Evolutionary conservation across 1,140 invertebrate species (phyloP).

Genomic region (Brachionus koreanus): DNA sequence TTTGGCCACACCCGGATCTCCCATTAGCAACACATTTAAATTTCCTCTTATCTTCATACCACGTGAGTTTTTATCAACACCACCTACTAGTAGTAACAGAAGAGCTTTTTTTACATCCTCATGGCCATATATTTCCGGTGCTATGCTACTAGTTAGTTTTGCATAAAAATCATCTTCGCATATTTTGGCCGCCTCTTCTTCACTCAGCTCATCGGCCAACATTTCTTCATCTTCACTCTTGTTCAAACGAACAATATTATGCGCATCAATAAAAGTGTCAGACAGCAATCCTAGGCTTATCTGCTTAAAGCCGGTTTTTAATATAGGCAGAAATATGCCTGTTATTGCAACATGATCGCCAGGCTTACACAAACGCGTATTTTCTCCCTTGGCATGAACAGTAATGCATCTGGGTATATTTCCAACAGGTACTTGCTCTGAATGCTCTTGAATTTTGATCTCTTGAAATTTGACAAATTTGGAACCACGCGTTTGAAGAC

Average conservation of each 20-base stretch:
- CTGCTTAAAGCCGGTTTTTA: constrained; percentile 69
- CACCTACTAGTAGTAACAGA: constrained; percentile 85
- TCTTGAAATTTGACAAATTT: constrained; percentile 99
- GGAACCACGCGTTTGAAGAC: constrained; percentile 89
- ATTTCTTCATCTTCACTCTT: constrained; percentile 68
- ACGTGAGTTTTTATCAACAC: constrained; percentile 74
- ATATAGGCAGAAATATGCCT: constrained; percentile 69
- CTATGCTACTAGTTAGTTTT: constrained; percentile 83
- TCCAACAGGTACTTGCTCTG: constrained; percentile 95
- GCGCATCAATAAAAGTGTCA: constrained; percentile 91
- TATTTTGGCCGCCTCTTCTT: constrained; percentile 60
- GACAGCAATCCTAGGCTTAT: constrained; percentile 79
- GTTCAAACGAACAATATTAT: constrained; percentile 66
- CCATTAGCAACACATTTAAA: constrained; percentile 98
- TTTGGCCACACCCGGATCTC: constrained; percentile 98
- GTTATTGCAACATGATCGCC: constrained; percentile 89
- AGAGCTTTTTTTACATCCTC: constrained; percentile 97
- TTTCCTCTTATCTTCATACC: constrained; percentile 76
- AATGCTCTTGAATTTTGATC: constrained; percentile 93
- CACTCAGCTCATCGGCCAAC: constrained; percentile 72
- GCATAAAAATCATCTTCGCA: constrained; percentile 71
- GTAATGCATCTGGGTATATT: constrained; percentile 91
- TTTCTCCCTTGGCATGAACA: constrained; percentile 85
- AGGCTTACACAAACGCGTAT: constrained; percentile 79
- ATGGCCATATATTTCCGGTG: constrained; percentile 98